These are phyloP conservation scores for Momotus momota DNA, from an alignment of 2,797 vertebrate species.

Conservation along the genomic window DNA sequence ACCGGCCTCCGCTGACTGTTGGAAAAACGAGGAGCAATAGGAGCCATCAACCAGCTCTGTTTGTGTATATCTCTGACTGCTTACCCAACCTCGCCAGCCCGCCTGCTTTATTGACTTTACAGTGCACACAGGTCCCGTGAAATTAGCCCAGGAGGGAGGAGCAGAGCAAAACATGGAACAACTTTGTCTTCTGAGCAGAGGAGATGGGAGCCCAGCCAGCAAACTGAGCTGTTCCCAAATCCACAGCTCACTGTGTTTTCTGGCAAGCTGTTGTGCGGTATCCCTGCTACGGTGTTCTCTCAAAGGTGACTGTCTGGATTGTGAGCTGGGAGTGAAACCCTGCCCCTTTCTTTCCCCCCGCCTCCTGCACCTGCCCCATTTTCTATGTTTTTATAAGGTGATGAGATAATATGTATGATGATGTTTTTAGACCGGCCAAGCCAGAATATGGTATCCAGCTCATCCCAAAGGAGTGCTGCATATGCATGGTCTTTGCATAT, in stretches of 20 bases:
- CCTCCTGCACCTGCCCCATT: neutral
- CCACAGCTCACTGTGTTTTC: neutral
- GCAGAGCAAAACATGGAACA: neutral
- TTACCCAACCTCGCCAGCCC: neutral
- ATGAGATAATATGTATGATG: neutral
- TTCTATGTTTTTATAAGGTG: neutral
- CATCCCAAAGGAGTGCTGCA: neutral
- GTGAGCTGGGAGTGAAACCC: neutral
- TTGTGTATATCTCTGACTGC: neutral
- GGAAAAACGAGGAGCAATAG: neutral
- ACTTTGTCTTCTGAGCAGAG: neutral
- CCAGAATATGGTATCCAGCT: neutral
- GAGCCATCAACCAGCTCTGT: neutral
- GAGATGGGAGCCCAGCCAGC: neutral
- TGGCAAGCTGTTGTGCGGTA: neutral
- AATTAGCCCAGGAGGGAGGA: neutral
- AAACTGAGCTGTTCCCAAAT: neutral
- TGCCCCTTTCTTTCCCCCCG: neutral
- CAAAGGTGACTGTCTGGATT: neutral
- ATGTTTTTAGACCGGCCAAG: neutral
- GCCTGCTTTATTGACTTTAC: neutral
- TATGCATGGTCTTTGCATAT: neutral
- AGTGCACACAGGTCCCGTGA: neutral
- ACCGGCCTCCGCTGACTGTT: neutral
- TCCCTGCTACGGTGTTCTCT: rapidly evolving